A percentile compares a stretch with the other conserved stretches of the same genome.
These are phyloP conservation scores for Psittacula derbiana DNA, from an alignment of 2,797 vertebrate species.

Conservation along the genomic window DNA sequence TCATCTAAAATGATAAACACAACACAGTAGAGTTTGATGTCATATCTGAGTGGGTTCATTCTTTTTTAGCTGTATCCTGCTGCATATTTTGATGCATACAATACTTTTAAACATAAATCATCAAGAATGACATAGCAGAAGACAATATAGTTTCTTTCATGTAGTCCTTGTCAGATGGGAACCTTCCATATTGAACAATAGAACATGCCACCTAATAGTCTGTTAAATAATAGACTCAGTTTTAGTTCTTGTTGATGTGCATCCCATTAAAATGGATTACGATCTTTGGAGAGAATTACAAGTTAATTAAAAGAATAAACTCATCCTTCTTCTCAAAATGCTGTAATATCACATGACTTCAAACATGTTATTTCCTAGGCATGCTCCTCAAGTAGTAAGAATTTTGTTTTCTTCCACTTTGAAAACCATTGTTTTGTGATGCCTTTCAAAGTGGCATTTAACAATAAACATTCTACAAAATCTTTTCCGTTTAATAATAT, in stretches of 20 bases:
- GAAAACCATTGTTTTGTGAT: not conserved
- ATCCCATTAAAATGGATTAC: not conserved
- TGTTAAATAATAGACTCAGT: not conserved
- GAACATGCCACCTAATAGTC: not conserved
- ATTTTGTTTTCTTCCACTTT: not conserved
- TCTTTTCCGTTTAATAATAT: not conserved
- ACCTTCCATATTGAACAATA: not conserved
- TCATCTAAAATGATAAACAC: not conserved
- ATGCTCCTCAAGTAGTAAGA: not conserved
- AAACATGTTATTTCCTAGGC: not conserved
- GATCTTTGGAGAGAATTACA: not conserved
- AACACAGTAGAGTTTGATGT: not conserved
- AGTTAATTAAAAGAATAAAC: not conserved
- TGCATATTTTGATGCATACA: not conserved
- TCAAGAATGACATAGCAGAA: not conserved
- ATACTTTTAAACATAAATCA: not conserved
- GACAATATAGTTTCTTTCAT: not conserved
- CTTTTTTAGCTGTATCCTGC: not conserved
- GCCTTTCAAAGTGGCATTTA: not conserved
- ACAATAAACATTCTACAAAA: not conserved
- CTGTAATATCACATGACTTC: not conserved
- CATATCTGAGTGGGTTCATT: not conserved
- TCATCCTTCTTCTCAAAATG: not conserved
- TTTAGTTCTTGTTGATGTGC: not conserved
- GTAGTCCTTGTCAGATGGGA: not conserved